phyloP scores from a whole-genome alignment of 2,113 vertebrate species.

The Thymallus thymallus region DNA sequence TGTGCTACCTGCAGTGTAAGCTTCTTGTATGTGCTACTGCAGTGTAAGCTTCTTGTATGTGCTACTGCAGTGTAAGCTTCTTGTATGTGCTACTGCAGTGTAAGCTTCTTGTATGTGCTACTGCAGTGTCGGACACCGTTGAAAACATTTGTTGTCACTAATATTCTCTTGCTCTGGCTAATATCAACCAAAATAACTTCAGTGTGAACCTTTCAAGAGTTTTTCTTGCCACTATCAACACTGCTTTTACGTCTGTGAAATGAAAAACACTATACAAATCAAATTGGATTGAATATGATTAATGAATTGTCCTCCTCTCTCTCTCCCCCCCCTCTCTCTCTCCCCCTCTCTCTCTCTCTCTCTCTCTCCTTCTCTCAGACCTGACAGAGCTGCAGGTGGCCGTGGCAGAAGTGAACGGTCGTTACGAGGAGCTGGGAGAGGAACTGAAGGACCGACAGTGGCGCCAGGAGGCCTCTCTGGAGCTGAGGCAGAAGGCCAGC shows the following conservation, averaged over 20 bases:
- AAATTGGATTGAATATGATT: background rate
- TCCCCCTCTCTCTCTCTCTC: background rate
- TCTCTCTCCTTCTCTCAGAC: conserved; percentile 70
- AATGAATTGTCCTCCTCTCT: background rate
- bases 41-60: conserved; percentile 31
- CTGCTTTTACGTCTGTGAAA: background rate
- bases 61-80: conserved; percentile 33
- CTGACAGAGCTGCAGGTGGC: conserved; percentile 93
- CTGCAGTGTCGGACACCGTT: background rate
- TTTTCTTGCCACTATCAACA: background rate
- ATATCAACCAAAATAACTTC: background rate
- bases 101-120: conserved; percentile 27
- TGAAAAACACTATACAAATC: background rate
- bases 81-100: conserved; percentile 20
- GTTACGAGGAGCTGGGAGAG: conserved; percentile 80
- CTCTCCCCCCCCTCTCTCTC: conserved; percentile 2
- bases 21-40: conserved; percentile 25
- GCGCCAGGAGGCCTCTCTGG: conserved; percentile 75
- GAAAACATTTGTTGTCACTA: conserved; percentile 16
- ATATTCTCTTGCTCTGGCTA: background rate
- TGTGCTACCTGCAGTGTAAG: conserved; percentile 27
- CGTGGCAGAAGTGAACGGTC: conserved; percentile 82
- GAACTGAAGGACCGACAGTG: conserved; percentile 75
- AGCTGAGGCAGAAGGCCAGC: conserved; percentile 77
- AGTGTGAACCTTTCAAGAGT: background rate